Evolutionary conservation across 2,888 invertebrate species (phyloP).

Genomic region (Neoaliturus tenellus): DNA sequence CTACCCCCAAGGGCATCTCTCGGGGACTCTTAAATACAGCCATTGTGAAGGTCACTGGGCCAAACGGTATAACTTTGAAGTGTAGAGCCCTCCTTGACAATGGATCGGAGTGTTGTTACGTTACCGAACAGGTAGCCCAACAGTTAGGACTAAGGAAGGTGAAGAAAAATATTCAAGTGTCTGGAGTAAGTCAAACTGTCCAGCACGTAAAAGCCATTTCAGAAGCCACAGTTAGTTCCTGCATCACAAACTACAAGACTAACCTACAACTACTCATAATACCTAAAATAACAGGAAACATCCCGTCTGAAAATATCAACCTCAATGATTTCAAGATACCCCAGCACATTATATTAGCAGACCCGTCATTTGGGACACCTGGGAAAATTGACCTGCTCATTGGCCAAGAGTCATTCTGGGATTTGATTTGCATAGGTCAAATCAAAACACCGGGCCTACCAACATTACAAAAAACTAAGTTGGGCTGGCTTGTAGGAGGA

Average conservation of each 20-base stretch:
- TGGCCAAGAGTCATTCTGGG: slow-evolving; percentile 22
- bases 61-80: neutral
- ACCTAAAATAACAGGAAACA: neutral
- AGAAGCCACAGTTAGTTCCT: neutral
- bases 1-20: neutral
- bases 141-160: neutral
- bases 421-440: slow-evolving; percentile 11
- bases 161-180: slow-evolving; percentile 7
- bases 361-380: slow-evolving; percentile 16
- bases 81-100: slow-evolving; percentile 32
- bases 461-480: slow-evolving; percentile 2
- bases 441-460: neutral
- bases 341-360: slow-evolving; percentile 1
- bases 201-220: neutral
- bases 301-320: neutral
- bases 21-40: neutral
- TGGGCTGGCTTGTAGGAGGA: slow-evolving; percentile 34
- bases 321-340: neutral
- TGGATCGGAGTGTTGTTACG: slow-evolving; percentile 4
- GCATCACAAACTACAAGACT: slow-evolving; percentile 16
- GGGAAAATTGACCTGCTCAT: slow-evolving; percentile 3
- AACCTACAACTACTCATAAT: neutral
- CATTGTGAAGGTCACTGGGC: neutral
- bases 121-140: neutral
- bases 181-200: neutral